phyloP scores from a whole-genome alignment of 1,140 invertebrate genomes.

The Hesperophylax magnus region DNA sequence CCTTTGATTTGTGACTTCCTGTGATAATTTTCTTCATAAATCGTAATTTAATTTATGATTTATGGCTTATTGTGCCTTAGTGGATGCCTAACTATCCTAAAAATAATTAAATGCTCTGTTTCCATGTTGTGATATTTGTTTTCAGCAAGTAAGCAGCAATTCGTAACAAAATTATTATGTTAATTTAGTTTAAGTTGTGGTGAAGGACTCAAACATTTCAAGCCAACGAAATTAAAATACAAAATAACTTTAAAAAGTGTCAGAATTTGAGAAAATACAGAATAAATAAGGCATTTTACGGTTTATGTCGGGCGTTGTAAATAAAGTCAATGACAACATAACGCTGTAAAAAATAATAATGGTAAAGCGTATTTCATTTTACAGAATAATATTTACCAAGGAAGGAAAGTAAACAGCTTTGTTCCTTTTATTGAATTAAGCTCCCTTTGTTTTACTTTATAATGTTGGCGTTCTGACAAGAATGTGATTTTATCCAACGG shows the following conservation, averaged over 20 bases:
- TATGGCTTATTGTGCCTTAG: no score
- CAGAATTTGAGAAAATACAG: not conserved
- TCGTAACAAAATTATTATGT: no score
- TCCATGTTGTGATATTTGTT: no score
- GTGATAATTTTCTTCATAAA: no score
- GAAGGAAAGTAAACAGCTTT: not conserved
- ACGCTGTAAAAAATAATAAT: not conserved
- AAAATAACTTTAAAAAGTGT: not conserved
- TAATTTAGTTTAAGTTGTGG: no score
- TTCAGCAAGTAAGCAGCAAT: no score
- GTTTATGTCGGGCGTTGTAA: not conserved
- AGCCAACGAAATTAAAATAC: not conserved
- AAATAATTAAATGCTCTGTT: no score
- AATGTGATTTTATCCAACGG: constrained; percentile 9
- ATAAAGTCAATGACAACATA: not conserved
- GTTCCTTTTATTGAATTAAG: constrained; percentile 2
- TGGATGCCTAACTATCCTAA: no score
- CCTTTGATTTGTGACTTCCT: no score
- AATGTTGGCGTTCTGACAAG: not conserved
- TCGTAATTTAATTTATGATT: no score
- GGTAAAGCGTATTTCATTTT: constrained; percentile 5
- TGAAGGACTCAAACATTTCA: no score
- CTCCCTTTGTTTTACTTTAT: not conserved
- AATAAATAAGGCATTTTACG: constrained; percentile 1
- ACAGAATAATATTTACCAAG: constrained; percentile 3